These are phyloP conservation scores for Alosa sapidissima DNA, from an alignment of 2,797 vertebrate genomes.

Conservation along the genomic window DNA sequence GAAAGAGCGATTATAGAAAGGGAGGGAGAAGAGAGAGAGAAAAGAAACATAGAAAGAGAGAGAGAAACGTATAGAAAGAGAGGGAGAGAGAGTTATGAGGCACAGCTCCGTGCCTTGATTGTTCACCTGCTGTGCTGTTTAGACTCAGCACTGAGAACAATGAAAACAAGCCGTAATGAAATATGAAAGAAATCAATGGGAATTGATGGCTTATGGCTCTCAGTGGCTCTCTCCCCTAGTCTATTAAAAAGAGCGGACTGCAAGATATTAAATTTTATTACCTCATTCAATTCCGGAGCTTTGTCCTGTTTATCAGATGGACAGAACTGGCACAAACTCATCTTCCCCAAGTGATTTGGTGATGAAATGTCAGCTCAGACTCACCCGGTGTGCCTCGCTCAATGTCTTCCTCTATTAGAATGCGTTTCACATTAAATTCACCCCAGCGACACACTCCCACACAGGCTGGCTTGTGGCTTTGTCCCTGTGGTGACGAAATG, in stretches of 20 bases:
- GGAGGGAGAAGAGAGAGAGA: background rate
- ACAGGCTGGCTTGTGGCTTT: background rate
- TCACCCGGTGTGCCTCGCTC: background rate
- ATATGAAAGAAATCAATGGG: background rate
- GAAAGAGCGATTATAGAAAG: background rate
- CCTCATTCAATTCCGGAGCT: background rate
- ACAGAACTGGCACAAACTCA: background rate
- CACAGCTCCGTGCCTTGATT: background rate
- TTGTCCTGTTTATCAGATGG: slow-evolving; percentile 9
- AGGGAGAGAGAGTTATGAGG: background rate
- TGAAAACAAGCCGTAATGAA: slow-evolving; percentile 11
- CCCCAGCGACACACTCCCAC: background rate
- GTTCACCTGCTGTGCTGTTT: background rate
- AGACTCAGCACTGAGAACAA: background rate
- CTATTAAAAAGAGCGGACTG: background rate
- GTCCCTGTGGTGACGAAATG: background rate
- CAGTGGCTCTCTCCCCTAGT: background rate
- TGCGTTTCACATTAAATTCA: slow-evolving; percentile 33
- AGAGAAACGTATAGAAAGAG: background rate
- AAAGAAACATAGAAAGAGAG: background rate
- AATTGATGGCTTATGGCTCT: background rate
- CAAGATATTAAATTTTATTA: background rate
- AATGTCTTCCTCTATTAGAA: slow-evolving; percentile 28
- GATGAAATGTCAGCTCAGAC: background rate
- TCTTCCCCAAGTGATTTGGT: background rate